Evolutionary conservation across 2,888 invertebrate species (phyloP).

Genomic region (Drosophila rubida): DNA sequence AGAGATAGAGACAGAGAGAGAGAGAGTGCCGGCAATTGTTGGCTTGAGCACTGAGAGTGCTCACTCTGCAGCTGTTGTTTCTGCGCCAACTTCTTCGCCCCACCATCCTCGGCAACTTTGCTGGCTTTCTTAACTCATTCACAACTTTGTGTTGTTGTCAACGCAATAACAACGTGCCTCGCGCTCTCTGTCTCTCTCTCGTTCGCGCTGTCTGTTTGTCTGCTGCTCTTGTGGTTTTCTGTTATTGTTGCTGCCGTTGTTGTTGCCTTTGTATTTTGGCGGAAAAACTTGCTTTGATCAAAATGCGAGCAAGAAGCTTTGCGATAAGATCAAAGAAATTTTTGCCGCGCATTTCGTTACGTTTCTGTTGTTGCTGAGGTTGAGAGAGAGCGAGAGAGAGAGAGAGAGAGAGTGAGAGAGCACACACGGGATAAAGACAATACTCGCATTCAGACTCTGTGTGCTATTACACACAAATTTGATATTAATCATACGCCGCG

Average conservation of each 20-base stretch:
- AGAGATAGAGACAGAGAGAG: neutral
- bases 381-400: conserved; percentile 16
- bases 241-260: conserved; percentile 47
- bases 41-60: neutral
- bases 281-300: conserved; percentile 86
- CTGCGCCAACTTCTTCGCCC: neutral
- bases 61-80: neutral
- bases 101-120: neutral
- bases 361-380: conserved; percentile 50
- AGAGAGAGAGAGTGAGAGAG: conserved; percentile 1
- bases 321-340: conserved; percentile 85
- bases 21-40: conserved; percentile 13
- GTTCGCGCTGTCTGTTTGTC: conserved; percentile 24
- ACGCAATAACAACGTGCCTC: conserved; percentile 36
- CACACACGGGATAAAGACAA: conserved; percentile 5
- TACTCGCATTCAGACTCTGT: conserved; percentile 3
- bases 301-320: conserved; percentile 85
- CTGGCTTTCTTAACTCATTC: conserved; percentile 44
- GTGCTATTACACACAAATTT: conserved; percentile 6
- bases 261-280: conserved; percentile 81
- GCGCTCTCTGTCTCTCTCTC: neutral
- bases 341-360: conserved; percentile 83
- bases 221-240: conserved; percentile 61
- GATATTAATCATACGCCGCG: conserved; percentile 75
- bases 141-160: conserved; percentile 53